Percentiles rank a stretch among this genome's conserved stretches.
phyloP scores from a whole-genome alignment of 64 coral and sea anemone species.

The Montipora foliosa region DNA sequence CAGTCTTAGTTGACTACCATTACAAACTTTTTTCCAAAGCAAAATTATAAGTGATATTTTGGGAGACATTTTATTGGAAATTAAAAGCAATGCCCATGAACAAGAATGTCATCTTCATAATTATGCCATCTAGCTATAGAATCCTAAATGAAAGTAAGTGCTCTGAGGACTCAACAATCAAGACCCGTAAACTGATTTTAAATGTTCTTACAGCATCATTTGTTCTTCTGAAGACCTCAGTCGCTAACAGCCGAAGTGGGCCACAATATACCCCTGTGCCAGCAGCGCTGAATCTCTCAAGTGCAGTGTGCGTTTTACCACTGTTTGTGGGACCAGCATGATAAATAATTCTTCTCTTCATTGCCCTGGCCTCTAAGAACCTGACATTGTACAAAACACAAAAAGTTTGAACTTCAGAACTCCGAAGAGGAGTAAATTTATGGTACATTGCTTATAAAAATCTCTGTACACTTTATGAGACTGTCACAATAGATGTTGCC shows the following conservation, averaged over 20 bases:
- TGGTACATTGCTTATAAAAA: too few relatives aligned
- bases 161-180: neutral
- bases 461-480: too few relatives aligned
- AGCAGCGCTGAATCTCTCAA: constrained; percentile 78
- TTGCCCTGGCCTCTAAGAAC: constrained; percentile 74
- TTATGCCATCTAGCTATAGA: too few relatives aligned
- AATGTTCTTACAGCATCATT: constrained; percentile 75
- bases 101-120: too few relatives aligned
- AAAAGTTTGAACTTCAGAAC: neutral
- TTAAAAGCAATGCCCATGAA: too few relatives aligned
- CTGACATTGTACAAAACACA: constrained; percentile 35
- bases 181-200: neutral
- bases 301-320: constrained; percentile 91
- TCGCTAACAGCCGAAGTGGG: constrained; percentile 87
- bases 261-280: constrained; percentile 89
- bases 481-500: too few relatives aligned
- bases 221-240: constrained; percentile 88
- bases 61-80: too few relatives aligned
- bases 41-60: too few relatives aligned
- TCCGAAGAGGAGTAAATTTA: neutral
- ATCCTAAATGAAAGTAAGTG: too few relatives aligned
- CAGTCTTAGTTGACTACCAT: too few relatives aligned
- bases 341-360: constrained; percentile 91
- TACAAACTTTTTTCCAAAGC: too few relatives aligned
- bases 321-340: constrained; percentile 95